Conservation (phyloP, 2,113 vertebrate species). For the Mugil cephalus region DNA sequence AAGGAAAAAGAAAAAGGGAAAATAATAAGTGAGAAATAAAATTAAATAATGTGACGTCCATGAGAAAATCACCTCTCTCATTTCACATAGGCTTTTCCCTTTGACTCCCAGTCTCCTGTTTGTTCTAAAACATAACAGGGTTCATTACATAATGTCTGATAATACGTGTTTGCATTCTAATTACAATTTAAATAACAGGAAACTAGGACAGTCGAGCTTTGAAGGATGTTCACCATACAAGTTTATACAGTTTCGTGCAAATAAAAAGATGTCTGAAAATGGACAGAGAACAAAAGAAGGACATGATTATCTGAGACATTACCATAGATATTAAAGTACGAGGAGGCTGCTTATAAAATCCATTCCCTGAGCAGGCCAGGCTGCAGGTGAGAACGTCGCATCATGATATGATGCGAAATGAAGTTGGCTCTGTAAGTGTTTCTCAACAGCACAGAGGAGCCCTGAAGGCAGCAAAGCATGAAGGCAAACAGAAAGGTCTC, state of each 20-base stretch:
- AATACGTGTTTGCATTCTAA: background rate
- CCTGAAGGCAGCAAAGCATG: slow-evolving; percentile 60
- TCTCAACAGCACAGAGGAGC: slow-evolving; percentile 41
- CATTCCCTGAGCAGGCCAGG: slow-evolving; percentile 14
- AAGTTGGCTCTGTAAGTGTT: slow-evolving; percentile 44
- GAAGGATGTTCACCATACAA: background rate
- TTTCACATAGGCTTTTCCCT: background rate
- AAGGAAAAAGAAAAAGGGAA: too few species aligned
- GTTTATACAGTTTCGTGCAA: background rate
- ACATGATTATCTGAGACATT: slow-evolving; percentile 9
- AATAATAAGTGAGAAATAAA: too few species aligned
- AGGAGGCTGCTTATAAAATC: slow-evolving; percentile 18
- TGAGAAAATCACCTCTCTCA: background rate
- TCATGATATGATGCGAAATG: slow-evolving; percentile 63
- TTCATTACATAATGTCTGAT: slow-evolving; percentile 5
- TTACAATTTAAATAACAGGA: slow-evolving; percentile 1
- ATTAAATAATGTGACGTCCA: too few species aligned
- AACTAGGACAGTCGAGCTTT: background rate
- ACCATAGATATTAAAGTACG: slow-evolving; percentile 15
- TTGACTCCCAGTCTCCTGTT: background rate
- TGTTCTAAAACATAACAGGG: background rate
- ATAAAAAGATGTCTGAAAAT: slow-evolving; percentile 19
- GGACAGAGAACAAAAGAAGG: slow-evolving; percentile 25
- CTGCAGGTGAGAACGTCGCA: slow-evolving; percentile 23
- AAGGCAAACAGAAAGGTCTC: slow-evolving; percentile 51